These are phyloP conservation scores for Hydra vulgaris DNA, from an alignment of 30 jellyfish, hydroid and myxozoan genomes.

Conservation along the genomic window DNA sequence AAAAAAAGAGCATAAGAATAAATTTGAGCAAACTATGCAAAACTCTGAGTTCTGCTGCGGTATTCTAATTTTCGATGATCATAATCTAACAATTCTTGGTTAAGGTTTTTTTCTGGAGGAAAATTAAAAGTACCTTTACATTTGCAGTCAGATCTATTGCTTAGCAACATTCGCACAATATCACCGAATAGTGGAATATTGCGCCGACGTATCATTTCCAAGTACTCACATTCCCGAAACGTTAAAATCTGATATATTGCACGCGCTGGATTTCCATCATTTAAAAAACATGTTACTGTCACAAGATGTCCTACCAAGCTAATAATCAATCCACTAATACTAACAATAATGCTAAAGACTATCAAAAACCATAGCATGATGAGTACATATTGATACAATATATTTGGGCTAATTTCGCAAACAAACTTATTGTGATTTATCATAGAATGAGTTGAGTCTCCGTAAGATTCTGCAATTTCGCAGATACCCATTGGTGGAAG, in stretches of 20 bases:
- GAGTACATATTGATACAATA: conserved; percentile 25
- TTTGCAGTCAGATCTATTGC: conserved; percentile 17
- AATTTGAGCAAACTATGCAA: too few relatives aligned
- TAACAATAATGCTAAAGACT: conserved; percentile 26
- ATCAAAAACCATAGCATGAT: conserved; percentile 32
- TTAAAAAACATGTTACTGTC: conserved; percentile 31
- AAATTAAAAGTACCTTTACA: conserved; percentile 9
- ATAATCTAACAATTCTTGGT: neutral
- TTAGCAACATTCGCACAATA: conserved; percentile 22
- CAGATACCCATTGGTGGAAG: conserved; percentile 40
- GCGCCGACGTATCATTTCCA: conserved; percentile 38
- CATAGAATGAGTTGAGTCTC: neutral
- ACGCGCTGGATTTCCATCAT: conserved; percentile 34
- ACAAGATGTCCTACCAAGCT: conserved; percentile 31
- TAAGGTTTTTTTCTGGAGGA: neutral
- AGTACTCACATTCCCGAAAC: conserved; percentile 31
- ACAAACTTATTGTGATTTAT: conserved; percentile 6
- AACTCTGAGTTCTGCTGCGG: neutral
- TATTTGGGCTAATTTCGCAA: conserved; percentile 36
- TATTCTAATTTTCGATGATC: neutral
- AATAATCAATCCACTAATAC: conserved; percentile 22
- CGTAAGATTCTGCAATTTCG: conserved; percentile 13
- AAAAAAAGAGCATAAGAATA: too few relatives aligned
- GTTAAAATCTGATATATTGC: conserved; percentile 24
- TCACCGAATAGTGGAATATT: conserved; percentile 37